Percentiles rank a stretch among this genome's conserved stretches.
Conservation (phyloP, 2,888 invertebrate genomes). For the Hartigia nigra region DNA sequence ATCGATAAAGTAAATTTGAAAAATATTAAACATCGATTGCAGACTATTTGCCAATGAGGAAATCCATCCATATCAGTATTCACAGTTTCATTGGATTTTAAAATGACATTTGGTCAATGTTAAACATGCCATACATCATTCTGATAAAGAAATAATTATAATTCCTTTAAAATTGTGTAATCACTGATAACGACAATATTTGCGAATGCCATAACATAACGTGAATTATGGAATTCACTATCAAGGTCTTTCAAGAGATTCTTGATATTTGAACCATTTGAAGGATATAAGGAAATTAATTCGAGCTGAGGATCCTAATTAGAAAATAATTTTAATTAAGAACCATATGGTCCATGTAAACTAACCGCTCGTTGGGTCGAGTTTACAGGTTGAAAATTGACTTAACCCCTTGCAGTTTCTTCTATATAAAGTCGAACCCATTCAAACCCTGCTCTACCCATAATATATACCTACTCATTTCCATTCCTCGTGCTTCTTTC, state of each 20-base stretch:
- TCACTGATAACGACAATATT: too few relatives aligned
- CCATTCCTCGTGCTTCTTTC: conserved; percentile 33
- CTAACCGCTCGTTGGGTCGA: conserved; percentile 14
- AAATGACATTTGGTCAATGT: background rate
- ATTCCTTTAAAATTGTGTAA: too few relatives aligned
- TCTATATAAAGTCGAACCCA: conserved; percentile 1
- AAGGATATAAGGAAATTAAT: background rate
- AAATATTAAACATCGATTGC: background rate
- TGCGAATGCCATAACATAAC: too few relatives aligned
- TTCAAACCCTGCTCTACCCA: conserved; percentile 15
- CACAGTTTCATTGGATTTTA: background rate
- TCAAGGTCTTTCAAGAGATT: background rate
- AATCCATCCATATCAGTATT: background rate
- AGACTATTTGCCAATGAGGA: background rate
- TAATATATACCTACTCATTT: conserved; percentile 37
- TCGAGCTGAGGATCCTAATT: conserved; percentile 20
- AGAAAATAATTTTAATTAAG: conserved; percentile 36
- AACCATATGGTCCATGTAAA: background rate
- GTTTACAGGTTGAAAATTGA: conserved; percentile 31
- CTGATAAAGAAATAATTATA: background rate
- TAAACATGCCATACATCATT: background rate
- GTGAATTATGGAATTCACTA: background rate
- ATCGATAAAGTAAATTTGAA: background rate
- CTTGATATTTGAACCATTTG: background rate
- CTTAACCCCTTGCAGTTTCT: conserved; percentile 33